phyloP scores from a whole-genome alignment of 1,140 invertebrate species.

The Philopotamus ludificatus region DNA sequence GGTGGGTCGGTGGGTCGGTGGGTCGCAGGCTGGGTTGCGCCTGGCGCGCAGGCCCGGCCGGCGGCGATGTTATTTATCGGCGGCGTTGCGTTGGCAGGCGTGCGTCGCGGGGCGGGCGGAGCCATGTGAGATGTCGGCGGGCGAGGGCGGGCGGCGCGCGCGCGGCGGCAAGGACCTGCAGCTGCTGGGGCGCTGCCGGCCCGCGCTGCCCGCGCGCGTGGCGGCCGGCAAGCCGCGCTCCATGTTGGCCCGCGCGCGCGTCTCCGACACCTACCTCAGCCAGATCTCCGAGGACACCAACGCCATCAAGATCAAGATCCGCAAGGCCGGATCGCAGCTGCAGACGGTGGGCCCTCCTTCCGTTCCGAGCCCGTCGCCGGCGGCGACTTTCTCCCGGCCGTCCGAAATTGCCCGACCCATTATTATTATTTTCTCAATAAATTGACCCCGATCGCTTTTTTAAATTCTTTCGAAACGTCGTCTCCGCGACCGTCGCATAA shows the following conservation, averaged over 20 bases:
- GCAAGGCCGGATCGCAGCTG: conserved; percentile 24
- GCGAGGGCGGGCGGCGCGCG: conserved; percentile 47
- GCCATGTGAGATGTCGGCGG: conserved; percentile 46
- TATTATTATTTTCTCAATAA: not conserved
- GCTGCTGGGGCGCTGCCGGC: conserved; percentile 46
- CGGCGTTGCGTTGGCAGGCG: conserved; percentile 42
- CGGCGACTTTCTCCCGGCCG: not conserved
- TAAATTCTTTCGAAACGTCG: too few relatives aligned
- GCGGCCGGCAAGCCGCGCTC: conserved; percentile 54
- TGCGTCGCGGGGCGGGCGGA: conserved; percentile 43
- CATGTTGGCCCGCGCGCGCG: conserved; percentile 53
- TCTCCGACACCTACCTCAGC: conserved; percentile 55
- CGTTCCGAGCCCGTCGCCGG: not conserved
- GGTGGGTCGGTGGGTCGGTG: conserved; percentile 1
- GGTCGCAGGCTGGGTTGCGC: not conserved
- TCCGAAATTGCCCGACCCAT: not conserved
- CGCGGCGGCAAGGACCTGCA: conserved; percentile 33
- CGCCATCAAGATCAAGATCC: conserved; percentile 54
- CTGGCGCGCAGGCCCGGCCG: conserved; percentile 1
- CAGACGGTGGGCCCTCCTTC: conserved; percentile 1
- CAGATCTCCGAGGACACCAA: conserved; percentile 53
- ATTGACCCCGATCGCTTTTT: too few relatives aligned
- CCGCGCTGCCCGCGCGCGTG: conserved; percentile 54
- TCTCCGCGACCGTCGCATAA: too few relatives aligned
- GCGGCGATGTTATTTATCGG: not conserved